Conservation (phyloP, 1,140 invertebrate species). For the Neotoxoptera formosana region DNA sequence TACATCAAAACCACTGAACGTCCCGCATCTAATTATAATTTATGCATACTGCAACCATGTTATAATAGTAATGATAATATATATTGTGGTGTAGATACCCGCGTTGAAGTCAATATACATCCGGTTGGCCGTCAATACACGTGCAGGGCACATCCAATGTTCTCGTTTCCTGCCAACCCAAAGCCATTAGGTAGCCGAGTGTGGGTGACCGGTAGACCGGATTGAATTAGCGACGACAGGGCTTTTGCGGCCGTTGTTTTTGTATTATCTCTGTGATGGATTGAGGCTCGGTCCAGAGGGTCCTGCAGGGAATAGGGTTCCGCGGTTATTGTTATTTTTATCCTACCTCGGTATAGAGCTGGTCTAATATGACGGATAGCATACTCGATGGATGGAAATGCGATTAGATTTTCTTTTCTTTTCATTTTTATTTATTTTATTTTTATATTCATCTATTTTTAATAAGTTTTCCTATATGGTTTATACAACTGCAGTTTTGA, state of each 20-base stretch:
- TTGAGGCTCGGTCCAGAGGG: constrained; percentile 36
- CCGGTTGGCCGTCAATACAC: not conserved
- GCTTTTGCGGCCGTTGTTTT: constrained; percentile 40
- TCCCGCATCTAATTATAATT: not conserved
- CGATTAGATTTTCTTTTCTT: constrained; percentile 50
- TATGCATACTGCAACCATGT: not conserved
- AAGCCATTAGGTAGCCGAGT: constrained; percentile 24
- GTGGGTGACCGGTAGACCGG: not conserved
- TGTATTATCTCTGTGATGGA: constrained; percentile 56
- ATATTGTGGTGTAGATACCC: too few species aligned
- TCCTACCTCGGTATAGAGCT: constrained; percentile 12
- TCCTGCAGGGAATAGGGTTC: constrained; percentile 18
- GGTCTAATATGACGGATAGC: constrained; percentile 56
- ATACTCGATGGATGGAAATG: constrained; percentile 12
- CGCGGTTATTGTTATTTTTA: constrained; percentile 49
- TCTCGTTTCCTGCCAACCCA: not conserved
- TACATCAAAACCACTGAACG: not conserved
- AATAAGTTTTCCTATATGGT: not conserved
- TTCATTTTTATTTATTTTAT: constrained; percentile 26
- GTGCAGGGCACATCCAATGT: not conserved
- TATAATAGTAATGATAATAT: not conserved
- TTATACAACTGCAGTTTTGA: not conserved
- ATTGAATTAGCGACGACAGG: constrained; percentile 56
- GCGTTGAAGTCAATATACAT: constrained; percentile 1
- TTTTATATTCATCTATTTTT: constrained; percentile 22